Evolutionary conservation across 92 coral and sea anemone genomes (phyloP).

Genomic region (Phenganax subtilis): DNA sequence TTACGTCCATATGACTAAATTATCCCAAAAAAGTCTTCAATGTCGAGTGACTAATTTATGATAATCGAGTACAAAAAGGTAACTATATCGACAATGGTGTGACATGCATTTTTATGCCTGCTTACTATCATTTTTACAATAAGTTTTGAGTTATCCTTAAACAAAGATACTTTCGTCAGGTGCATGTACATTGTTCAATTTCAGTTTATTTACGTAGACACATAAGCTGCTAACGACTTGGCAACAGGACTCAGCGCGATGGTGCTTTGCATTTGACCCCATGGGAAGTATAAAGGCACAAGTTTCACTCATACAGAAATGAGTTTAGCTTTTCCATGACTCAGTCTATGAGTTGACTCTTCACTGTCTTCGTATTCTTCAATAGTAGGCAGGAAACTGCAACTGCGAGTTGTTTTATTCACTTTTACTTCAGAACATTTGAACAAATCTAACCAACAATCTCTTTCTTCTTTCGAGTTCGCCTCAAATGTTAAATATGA

Average conservation of each 20-base stretch:
- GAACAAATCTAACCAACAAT: constrained; percentile 32
- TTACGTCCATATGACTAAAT: too few species aligned
- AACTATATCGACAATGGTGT: neutral
- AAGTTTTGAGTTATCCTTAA: neutral
- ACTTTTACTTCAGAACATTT: constrained; percentile 21
- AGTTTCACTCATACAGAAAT: constrained; percentile 13
- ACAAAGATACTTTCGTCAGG: neutral
- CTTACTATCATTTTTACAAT: neutral
- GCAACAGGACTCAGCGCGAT: neutral
- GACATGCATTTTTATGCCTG: constrained; percentile 10
- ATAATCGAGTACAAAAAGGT: neutral
- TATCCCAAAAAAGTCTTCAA: neutral
- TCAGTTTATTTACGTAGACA: neutral
- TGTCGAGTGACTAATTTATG: constrained; percentile 6
- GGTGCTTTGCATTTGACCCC: neutral
- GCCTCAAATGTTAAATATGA: constrained; percentile 33
- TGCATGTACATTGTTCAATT: constrained; percentile 1
- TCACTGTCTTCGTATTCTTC: constrained; percentile 39
- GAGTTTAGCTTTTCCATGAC: constrained; percentile 23
- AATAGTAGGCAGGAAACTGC: constrained; percentile 31
- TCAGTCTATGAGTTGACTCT: constrained; percentile 25
- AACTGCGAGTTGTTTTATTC: constrained; percentile 15
- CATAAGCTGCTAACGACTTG: neutral
- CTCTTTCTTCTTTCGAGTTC: constrained; percentile 35
- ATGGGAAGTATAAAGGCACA: neutral